These are phyloP conservation scores for Tetraodon nigroviridis DNA, from an alignment of 2,113 vertebrate genomes.

Conservation along the genomic window DNA sequence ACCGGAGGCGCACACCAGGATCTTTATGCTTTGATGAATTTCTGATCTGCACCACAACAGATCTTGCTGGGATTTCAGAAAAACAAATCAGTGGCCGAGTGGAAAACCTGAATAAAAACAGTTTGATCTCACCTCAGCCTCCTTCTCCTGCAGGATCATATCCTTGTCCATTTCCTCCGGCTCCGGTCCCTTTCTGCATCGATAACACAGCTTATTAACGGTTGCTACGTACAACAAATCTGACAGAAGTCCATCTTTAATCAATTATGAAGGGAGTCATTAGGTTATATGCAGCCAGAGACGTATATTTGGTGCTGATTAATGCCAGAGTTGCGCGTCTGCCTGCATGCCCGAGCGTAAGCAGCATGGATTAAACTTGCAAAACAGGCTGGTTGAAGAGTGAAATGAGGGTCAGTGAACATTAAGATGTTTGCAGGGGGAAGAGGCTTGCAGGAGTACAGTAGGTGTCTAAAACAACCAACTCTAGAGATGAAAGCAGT, in stretches of 20 bases:
- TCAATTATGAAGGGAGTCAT: not conserved
- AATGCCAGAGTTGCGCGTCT: not conserved
- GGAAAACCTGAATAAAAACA: not conserved
- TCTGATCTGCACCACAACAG: too few species aligned
- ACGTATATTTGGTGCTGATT: conserved; percentile 9
- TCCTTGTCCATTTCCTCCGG: conserved; percentile 96
- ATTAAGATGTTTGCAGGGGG: conserved; percentile 30
- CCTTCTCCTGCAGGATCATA: conserved; percentile 95
- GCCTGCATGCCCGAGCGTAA: conserved; percentile 11
- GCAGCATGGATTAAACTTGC: conserved; percentile 33
- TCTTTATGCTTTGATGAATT: not conserved
- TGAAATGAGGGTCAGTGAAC: conserved; percentile 41
- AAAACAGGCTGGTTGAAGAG: conserved; percentile 51
- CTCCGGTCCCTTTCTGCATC: conserved; percentile 83
- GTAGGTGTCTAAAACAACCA: conserved; percentile 41
- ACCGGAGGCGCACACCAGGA: not conserved
- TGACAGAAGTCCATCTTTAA: not conserved
- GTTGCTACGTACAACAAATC: not conserved
- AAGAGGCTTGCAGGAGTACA: conserved; percentile 18
- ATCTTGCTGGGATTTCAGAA: too few species aligned
- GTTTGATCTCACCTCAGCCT: conserved; percentile 83
- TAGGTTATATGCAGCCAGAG: conserved; percentile 1
- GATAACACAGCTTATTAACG: conserved; percentile 26
- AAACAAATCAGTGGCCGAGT: too few species aligned
- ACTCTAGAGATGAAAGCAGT: conserved; percentile 44